Conservation (phyloP, 2,888 invertebrate species). For the Scaptomyza cyrtandrae region DNA sequence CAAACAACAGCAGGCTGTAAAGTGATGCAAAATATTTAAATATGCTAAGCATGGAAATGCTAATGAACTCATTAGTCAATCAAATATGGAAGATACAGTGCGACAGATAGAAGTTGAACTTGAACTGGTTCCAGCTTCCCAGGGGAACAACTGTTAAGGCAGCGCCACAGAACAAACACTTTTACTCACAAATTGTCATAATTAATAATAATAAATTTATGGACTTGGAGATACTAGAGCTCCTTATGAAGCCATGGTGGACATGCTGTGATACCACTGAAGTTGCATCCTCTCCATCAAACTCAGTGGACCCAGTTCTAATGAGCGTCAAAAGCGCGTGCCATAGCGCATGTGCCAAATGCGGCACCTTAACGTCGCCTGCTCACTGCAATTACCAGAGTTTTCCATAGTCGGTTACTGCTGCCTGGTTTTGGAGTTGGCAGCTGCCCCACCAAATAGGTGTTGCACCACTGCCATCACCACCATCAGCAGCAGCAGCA, state of each 20-base stretch:
- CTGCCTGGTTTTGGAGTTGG: slow-evolving; percentile 48
- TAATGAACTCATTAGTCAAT: slow-evolving; percentile 62
- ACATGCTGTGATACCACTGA: slow-evolving; percentile 36
- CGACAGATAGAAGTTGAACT: slow-evolving; percentile 14
- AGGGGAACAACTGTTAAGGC: slow-evolving; percentile 39
- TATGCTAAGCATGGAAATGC: slow-evolving; percentile 40
- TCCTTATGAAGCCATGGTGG: slow-evolving; percentile 47
- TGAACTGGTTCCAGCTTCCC: slow-evolving; percentile 30
- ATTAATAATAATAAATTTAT: slow-evolving; percentile 75
- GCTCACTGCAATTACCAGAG: slow-evolving; percentile 67
- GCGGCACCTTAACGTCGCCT: slow-evolving; percentile 53
- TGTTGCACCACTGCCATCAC: slow-evolving; percentile 34
- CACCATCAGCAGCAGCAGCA: slow-evolving; percentile 2
- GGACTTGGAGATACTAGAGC: slow-evolving; percentile 42
- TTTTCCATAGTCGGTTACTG: slow-evolving; percentile 69
- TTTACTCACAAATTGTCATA: slow-evolving; percentile 77
- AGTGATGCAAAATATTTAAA: slow-evolving; percentile 44
- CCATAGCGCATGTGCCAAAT: slow-evolving; percentile 64
- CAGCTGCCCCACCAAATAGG: slow-evolving; percentile 63
- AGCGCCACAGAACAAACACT: slow-evolving; percentile 54
- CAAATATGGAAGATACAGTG: not conserved
- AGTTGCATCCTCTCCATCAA: slow-evolving; percentile 22
- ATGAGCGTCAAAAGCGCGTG: slow-evolving; percentile 72
- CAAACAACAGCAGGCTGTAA: not conserved
- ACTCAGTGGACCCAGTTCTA: slow-evolving; percentile 45